Evolutionary conservation across 2,797 vertebrate species (phyloP), one percentile per base, ranked within the genome.

Genomic region (Enteromius fasciolatus): DNA sequence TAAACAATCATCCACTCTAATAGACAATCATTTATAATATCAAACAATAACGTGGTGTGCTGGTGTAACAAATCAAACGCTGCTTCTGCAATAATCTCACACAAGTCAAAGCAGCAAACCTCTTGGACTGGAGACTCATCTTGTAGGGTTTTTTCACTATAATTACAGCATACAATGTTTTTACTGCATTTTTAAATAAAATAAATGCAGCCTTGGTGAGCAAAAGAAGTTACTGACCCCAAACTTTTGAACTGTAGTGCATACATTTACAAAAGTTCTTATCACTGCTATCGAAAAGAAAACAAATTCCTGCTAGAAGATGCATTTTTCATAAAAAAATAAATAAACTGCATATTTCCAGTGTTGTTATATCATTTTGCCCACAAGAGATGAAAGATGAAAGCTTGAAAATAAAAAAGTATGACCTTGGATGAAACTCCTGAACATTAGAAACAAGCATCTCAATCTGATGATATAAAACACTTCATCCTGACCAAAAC

Each of bases 1-100:
- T 70, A 80, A 80, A 80, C 78, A 78, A 54, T 78, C 64, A 68
- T 54, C 48, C 64, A 41, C 46, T 67, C 18, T 78, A 68, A 78
- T 52, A 78, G 77, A 78, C 20, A 15, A 54, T 66, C 64, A 68
- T 68, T 78, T 78, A 68, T 78, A 54, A 68, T 41, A 68, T 78
- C 48, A 78, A 36, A 54, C n/a, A 39, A 78, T 61, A 76, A 63
- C 17, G 39, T 46, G 36, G 74, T 44, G 75, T 6, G 9, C 31
- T 41, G 39, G 39, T 48, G 44, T n/a, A 78, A 78, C 76, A 78
- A 66, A 78, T 78, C 76, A 78, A 78, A 48, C 4, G 33, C 72
- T 28, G 14, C 46, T 52, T 33, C 44, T 23, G 41, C 76, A 52
- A 17, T 33, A 18, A 67, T 78, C 46, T 66, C 52, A 59, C 20